Evolutionary conservation across 2,888 invertebrate species (phyloP).

Genomic region (Himalopsyche kuldschensis): DNA sequence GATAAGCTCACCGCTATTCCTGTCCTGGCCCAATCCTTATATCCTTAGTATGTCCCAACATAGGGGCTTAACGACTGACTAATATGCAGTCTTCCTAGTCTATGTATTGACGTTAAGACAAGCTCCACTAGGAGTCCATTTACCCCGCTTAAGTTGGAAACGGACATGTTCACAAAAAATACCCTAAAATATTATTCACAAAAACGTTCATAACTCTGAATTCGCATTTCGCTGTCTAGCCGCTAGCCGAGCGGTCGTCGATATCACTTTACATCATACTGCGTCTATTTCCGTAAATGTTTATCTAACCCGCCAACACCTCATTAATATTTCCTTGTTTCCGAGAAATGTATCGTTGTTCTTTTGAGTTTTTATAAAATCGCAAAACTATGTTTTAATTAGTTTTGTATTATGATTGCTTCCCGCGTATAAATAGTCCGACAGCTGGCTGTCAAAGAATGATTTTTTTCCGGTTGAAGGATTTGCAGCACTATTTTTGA

Average conservation of each 20-base stretch:
- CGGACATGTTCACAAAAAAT: no score
- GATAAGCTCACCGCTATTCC: no score
- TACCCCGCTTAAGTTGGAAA: no score
- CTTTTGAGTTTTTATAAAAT: neutral
- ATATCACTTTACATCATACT: neutral
- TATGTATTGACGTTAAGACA: no score
- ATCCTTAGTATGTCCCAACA: no score
- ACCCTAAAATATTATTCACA: no score
- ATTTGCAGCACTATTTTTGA: neutral
- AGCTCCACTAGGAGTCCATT: no score
- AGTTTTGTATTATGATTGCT: neutral
- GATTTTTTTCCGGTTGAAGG: neutral
- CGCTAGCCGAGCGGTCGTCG: neutral
- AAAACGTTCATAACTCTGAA: no score
- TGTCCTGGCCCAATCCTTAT: no score
- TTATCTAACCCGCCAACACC: neutral
- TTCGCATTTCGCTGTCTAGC: neutral
- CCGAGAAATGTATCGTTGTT: neutral
- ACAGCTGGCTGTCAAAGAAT: neutral
- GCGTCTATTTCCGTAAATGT: neutral
- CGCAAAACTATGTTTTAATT: neutral
- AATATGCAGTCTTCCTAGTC: no score
- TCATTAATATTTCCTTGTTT: neutral
- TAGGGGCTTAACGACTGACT: no score
- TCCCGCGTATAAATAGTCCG: neutral